Base-by-base conservation (phyloP, 2,888 invertebrate species). In the Yponomeuta malinellus region DNA sequence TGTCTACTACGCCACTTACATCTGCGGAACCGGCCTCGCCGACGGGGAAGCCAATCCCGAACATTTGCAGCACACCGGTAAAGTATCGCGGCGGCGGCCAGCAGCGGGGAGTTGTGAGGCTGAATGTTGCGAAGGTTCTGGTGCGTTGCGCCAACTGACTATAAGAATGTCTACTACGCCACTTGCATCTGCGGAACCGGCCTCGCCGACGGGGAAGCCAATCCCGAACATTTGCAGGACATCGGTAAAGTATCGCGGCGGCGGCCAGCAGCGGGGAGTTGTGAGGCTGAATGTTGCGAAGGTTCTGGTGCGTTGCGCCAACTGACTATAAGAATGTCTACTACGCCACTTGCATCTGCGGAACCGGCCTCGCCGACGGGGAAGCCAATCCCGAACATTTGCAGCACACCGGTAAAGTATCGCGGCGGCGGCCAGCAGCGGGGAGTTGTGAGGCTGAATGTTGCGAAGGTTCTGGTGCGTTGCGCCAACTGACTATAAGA, bases 31-130 rank as follows among this genome's bases (percentile, higher is more conserved):
- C 81, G 1, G 85, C 85, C 23, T 88, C 87, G 1, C 91, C 87
- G 15, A 95, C 86, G 0, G 96, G 96, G 82, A 97, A 97, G 6
- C 97, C 97, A 76, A 97, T 94, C 65, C 93, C 93, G 1, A 97
- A 97, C 72, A 96, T 93, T 74, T 94, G 94, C 73, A 98, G 91
- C 33, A 98, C 88, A 79, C 95, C 94, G 0, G 98, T 98, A 72
- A 99, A 95, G 84, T 98, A 99, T 10, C n/a, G 97, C 97, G 63
- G 96, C 94, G 75, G 96, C 95, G 43, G 94, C 93, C 68, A 99
- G 90, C 71, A 99, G 87, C 64, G 96, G 92, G 71, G 94, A 88
- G 85, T 95, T 93, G 81, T 79, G 93, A 86, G 75, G 93, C 83
- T 73, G 86, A 86, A 75, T 92, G 87, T 78, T 94, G 94, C 81